A percentile compares a stretch with the other conserved stretches of the same genome.
Evolutionary conservation across 2,797 vertebrate genomes (phyloP).

Genomic region (Fratercula arctica): DNA sequence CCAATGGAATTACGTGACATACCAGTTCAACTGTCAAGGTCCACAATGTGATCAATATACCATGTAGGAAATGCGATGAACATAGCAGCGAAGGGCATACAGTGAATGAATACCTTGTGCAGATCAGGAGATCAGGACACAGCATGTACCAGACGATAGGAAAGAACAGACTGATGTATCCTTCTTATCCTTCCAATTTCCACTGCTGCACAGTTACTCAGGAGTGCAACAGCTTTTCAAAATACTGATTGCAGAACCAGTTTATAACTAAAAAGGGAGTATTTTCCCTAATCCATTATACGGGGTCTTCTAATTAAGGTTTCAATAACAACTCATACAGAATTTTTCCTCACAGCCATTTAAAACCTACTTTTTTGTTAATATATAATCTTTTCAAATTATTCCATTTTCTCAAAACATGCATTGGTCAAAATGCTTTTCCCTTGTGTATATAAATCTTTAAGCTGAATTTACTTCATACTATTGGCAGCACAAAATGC

Average conservation of each 20-base stretch:
- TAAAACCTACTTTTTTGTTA: background rate
- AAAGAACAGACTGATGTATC: slow-evolving; percentile 17
- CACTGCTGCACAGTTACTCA: slow-evolving; percentile 21
- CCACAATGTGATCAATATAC: slow-evolving; percentile 15
- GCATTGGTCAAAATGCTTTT: background rate
- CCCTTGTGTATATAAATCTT: background rate
- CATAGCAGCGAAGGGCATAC: background rate
- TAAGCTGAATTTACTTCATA: background rate
- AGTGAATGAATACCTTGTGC: slow-evolving; percentile 36
- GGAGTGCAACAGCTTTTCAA: background rate
- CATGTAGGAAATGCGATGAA: background rate
- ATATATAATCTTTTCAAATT: background rate
- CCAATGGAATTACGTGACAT: slow-evolving; percentile 8
- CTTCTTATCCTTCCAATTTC: slow-evolving; percentile 32
- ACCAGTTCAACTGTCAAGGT: slow-evolving; percentile 1
- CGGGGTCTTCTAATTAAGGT: background rate
- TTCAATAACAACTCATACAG: background rate
- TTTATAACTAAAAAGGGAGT: background rate
- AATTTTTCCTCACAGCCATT: background rate
- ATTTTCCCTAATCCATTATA: background rate
- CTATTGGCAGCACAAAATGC: background rate
- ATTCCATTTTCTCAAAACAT: background rate
- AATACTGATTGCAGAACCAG: background rate
- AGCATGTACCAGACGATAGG: slow-evolving; percentile 5
- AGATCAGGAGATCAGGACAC: slow-evolving; percentile 55